A percentile compares a stretch with the other conserved stretches of the same genome.
Conservation (phyloP, 2,113 vertebrate species). For the Callocephalon fimbriatum region DNA sequence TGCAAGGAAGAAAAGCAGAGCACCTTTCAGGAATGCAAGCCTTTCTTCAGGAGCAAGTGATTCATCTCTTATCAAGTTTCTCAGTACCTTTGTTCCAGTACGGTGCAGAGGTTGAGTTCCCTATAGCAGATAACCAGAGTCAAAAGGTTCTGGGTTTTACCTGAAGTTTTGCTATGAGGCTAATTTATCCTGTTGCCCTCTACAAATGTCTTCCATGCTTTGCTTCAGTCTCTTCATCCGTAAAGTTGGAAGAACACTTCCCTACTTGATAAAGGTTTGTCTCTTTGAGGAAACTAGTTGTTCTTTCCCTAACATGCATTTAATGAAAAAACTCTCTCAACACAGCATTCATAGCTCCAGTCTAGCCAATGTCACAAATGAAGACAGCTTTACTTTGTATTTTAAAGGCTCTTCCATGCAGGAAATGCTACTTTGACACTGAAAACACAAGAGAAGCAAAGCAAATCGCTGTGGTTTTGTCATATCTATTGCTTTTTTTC, state of each 20-base stretch:
- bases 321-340: neutral
- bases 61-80: neutral
- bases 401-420: neutral
- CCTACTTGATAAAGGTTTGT: neutral
- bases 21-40: neutral
- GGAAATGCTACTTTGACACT: neutral
- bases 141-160: neutral
- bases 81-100: neutral
- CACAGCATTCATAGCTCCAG: neutral
- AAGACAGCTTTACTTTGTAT: neutral
- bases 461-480: neutral
- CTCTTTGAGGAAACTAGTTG: neutral
- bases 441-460: neutral
- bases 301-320: neutral
- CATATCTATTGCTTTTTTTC: neutral
- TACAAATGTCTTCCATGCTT: neutral
- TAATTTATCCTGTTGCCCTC: neutral
- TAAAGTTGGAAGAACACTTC: neutral
- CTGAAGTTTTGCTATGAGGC: neutral
- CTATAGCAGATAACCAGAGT: neutral
- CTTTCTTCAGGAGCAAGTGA: neutral
- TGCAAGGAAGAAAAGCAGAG: neutral
- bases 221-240: neutral
- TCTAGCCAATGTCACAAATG: neutral
- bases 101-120: rapidly evolving